These are phyloP conservation scores for Rhinophrynus dorsalis DNA, from an alignment of 2,797 vertebrate species.

Conservation along the genomic window DNA sequence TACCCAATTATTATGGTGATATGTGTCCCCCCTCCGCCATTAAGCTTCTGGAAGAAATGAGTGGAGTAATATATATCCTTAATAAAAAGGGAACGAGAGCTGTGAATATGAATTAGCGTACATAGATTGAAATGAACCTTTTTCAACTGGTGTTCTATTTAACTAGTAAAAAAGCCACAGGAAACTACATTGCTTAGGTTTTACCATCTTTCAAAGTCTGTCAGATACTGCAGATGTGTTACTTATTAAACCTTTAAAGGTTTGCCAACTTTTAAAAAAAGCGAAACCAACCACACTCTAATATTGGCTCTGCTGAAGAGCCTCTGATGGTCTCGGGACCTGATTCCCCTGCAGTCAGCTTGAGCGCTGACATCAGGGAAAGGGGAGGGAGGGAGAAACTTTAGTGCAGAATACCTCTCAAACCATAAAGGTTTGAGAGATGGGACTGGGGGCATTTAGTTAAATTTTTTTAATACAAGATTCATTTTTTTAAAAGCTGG, in stretches of 20 bases:
- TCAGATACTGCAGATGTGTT: not conserved
- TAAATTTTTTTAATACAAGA: too few species aligned
- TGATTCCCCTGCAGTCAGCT: too few species aligned
- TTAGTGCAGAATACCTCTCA: too few species aligned
- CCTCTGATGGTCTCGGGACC: too few species aligned
- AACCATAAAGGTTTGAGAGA: too few species aligned
- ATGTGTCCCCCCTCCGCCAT: not conserved
- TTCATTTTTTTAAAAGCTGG: too few species aligned
- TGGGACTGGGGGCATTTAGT: too few species aligned
- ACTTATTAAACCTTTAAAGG: not conserved
- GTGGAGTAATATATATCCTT: constrained; percentile 4
- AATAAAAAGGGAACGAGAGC: not conserved
- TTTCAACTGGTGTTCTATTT: not conserved
- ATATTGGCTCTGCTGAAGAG: too few species aligned
- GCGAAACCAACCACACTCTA: too few species aligned
- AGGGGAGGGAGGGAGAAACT: too few species aligned
- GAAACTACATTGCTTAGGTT: not conserved
- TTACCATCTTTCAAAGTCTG: not conserved
- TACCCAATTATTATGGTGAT: constrained; percentile 6
- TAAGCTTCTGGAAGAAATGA: not conserved
- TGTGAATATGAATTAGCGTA: constrained; percentile 3
- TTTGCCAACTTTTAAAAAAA: too few species aligned
- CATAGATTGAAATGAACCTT: not conserved
- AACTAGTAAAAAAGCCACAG: not conserved
- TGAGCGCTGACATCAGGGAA: too few species aligned